Base-by-base conservation (phyloP, 1,140 invertebrate genomes). In the Drosophila sechellia region DNA sequence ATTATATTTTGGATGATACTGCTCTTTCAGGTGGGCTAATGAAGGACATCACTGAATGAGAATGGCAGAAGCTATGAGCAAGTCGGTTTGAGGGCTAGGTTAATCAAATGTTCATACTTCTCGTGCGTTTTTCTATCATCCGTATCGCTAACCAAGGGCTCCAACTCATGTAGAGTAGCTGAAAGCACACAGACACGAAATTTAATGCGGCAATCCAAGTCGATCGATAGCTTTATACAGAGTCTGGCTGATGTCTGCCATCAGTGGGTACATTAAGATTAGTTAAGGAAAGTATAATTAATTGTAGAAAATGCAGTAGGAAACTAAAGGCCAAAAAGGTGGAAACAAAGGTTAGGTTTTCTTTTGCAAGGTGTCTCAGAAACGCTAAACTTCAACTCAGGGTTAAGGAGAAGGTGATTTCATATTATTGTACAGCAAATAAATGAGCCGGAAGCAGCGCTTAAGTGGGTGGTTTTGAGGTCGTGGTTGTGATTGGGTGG, bases 101-200 rank as follows among this genome's bases (percentile, higher is more conserved):
- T 58, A 81, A 66, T 58, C 50, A 65, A 56, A 73, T 86, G 58
- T 85, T 77, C 83, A 87, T 92, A 92, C 91, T 92, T 92, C 87
- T 92, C 85, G 66, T 79, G 75, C 71, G 84, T 85, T 89, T 91
- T 92, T 86, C 77, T 89, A 87, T 93, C 94, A 68, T 94, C 94
- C 71, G 94, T 94, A 90, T 95, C 94, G 81, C 95, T 95, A 90
- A 96, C 96, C 76, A 97, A 93, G 13, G 96, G 96, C 92, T 97
- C 96, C 83, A 96, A 93, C 93, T 97, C 96, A 79, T 92, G 90
- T 64, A 91, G 79, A 77, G 89, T 91, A 81, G 91, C 91, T 92
- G 91, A 91, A 92, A 91, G 65, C 81, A 91, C 77, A 90, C 77
- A 90, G 70, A 90, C 65, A 81, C 68, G 68, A 81, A 74, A 76